These are phyloP conservation scores for Melanotaenia duboulayi DNA, from an alignment of 2,113 vertebrate genomes.

Conservation along the genomic window DNA sequence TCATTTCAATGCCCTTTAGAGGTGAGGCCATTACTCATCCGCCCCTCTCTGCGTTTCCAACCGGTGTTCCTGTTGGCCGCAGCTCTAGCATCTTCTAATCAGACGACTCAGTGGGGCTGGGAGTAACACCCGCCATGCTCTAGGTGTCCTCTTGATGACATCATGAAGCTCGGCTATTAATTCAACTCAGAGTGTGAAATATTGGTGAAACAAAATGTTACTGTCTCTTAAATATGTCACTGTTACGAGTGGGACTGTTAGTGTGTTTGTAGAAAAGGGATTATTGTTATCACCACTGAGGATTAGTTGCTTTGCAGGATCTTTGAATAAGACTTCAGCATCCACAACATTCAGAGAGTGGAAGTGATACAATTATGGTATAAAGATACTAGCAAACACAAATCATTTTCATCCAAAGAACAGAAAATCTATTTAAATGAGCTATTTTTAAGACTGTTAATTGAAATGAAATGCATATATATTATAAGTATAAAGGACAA, in stretches of 20 bases:
- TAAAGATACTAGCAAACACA: not conserved
- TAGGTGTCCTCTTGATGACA: constrained; percentile 59
- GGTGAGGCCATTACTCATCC: constrained; percentile 71
- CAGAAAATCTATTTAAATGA: not conserved
- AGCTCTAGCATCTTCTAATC: constrained; percentile 56
- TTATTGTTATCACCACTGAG: constrained; percentile 30
- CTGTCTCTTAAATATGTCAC: constrained; percentile 56
- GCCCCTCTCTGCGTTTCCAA: constrained; percentile 30
- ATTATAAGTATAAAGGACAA: not conserved
- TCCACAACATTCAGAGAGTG: not conserved
- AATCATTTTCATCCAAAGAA: not conserved
- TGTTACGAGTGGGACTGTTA: constrained; percentile 23
- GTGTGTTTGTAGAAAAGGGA: constrained; percentile 35
- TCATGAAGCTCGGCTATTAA: constrained; percentile 55
- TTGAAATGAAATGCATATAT: not conserved
- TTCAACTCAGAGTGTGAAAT: constrained; percentile 55
- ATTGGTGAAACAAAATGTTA: constrained; percentile 49
- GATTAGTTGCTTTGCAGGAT: constrained; percentile 2
- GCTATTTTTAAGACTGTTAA: too few relatives aligned
- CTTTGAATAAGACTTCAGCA: not conserved
- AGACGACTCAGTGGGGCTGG: constrained; percentile 23
- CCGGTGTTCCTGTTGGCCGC: constrained; percentile 51
- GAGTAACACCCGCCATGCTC: constrained; percentile 30
- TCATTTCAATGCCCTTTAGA: constrained; percentile 79
- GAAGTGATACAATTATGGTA: not conserved